phyloP scores from a whole-genome alignment of 2,888 invertebrate species.

The Antitype chi region DNA sequence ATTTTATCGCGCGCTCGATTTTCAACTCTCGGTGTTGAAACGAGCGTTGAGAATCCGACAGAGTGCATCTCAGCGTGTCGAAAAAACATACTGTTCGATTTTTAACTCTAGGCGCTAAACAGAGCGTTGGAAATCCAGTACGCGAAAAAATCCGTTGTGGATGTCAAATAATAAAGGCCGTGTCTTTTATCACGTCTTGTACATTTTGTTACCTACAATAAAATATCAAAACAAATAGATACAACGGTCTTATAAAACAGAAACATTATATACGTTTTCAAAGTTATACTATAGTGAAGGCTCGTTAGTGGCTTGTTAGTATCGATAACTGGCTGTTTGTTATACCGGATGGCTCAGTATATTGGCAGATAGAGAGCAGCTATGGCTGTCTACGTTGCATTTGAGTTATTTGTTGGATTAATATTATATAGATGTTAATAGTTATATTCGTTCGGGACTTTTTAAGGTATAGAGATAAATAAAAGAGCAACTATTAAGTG shows the following conservation, averaged over 20 bases:
- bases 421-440: neutral
- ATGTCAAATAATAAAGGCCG: neutral
- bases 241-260: conserved; percentile 15
- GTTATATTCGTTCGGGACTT: neutral
- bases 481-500: too few species aligned
- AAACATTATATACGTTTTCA: conserved; percentile 19
- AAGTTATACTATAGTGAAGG: conserved; percentile 3
- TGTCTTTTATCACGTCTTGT: neutral
- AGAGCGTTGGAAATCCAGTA: too few species aligned
- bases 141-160: too few species aligned
- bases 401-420: conserved; percentile 8
- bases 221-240: conserved; percentile 33
- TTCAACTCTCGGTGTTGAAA: too few species aligned
- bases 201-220: neutral
- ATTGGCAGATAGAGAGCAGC: neutral
- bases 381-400: neutral
- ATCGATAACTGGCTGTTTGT: conserved; percentile 41
- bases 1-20: too few species aligned
- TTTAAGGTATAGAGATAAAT: neutral
- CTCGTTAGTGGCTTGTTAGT: conserved; percentile 62
- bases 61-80: too few species aligned
- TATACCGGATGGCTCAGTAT: conserved; percentile 19
- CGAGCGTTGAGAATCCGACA: too few species aligned
- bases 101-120: too few species aligned
- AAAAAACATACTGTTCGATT: too few species aligned